Evolutionary conservation across 35 echinoderm and acorn worm species (phyloP).

Genomic region (Amphiura filiformis): DNA sequence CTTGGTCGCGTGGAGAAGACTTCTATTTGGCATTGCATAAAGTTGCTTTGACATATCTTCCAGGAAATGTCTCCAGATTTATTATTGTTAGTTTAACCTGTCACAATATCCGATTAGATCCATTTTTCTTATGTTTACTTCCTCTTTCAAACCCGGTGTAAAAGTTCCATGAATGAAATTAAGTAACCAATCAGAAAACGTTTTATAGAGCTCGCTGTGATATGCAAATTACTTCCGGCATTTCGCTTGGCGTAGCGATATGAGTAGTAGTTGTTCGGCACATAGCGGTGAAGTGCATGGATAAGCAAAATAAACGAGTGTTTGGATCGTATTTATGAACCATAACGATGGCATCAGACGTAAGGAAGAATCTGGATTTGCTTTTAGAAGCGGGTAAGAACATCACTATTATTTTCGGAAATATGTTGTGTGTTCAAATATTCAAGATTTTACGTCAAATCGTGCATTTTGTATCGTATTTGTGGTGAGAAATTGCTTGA

Average conservation of each 20-base stretch:
- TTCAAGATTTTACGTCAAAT: neutral
- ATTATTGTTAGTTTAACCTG: too few relatives aligned
- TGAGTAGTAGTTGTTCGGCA: constrained; percentile 13
- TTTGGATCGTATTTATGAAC: neutral
- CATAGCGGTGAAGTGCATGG: neutral
- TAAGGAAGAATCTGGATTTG: constrained; percentile 70
- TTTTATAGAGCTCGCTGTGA: neutral
- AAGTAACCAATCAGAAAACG: neutral
- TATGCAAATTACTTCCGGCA: constrained; percentile 95
- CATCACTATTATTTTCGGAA: neutral
- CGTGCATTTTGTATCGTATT: neutral
- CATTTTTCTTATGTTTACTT: too few relatives aligned
- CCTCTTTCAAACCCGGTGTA: too few relatives aligned
- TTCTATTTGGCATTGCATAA: too few relatives aligned
- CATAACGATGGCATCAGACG: constrained; percentile 54
- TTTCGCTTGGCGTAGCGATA: constrained; percentile 54
- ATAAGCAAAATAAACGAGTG: neutral
- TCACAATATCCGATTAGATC: too few relatives aligned
- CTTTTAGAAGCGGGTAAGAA: constrained; percentile 83
- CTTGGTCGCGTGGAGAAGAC: too few relatives aligned
- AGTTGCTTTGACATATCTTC: too few relatives aligned
- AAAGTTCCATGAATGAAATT: too few relatives aligned
- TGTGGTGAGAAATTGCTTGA: constrained; percentile 8
- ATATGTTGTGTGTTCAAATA: neutral
- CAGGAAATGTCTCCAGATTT: too few relatives aligned